phyloP scores from a whole-genome alignment of 2,888 invertebrate genomes.

The Chymomyza amoena region DNA sequence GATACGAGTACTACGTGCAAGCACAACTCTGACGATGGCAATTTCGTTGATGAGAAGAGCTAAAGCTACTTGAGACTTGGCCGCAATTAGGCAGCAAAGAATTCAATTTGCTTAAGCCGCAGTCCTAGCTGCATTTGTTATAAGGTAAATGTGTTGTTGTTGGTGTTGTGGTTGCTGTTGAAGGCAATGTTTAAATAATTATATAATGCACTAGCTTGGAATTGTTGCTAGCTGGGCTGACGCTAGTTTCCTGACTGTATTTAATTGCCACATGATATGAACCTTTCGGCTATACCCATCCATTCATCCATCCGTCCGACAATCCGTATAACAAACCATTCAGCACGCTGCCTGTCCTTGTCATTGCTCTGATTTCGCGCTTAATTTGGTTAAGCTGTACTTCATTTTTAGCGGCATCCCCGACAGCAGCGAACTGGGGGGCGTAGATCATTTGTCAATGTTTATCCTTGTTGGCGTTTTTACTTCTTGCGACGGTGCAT shows the following conservation, averaged over 20 bases:
- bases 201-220: conserved; percentile 43
- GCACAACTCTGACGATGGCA: background rate
- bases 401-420: conserved; percentile 32
- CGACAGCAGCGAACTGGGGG: background rate
- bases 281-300: background rate
- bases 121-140: background rate
- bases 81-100: conserved; percentile 67
- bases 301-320: background rate
- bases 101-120: conserved; percentile 64
- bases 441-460: conserved; percentile 44
- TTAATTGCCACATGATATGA: background rate
- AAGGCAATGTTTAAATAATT: conserved; percentile 63
- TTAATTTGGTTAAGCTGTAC: conserved; percentile 73
- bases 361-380: conserved; percentile 50
- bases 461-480: conserved; percentile 50
- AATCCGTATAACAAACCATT: background rate
- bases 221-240: background rate
- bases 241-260: background rate
- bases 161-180: conserved; percentile 22
- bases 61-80: conserved; percentile 48
- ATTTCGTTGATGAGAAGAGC: background rate
- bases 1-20: background rate
- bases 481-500: conserved; percentile 37
- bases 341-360: conserved; percentile 1
- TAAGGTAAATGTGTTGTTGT: no score